Conservation (phyloP, 35 echinoderm and acorn worm genomes). For the Diadema setosum region DNA sequence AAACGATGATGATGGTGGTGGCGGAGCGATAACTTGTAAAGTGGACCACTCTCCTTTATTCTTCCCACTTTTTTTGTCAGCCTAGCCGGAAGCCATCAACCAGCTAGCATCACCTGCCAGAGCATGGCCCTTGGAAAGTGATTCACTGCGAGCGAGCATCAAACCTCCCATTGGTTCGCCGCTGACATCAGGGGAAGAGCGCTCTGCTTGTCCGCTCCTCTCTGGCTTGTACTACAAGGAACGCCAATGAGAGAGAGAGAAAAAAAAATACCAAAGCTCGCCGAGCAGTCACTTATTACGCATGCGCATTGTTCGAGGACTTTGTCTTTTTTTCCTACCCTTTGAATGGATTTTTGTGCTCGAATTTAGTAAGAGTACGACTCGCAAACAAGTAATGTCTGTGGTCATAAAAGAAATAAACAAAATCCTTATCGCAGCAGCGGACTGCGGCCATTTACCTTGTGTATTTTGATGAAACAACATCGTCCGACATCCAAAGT, state of each 20-base stretch:
- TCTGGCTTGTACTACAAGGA: background rate
- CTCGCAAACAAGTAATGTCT: background rate
- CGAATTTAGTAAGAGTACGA: background rate
- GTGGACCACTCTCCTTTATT: background rate
- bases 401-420: background rate
- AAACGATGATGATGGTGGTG: background rate
- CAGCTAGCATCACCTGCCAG: background rate
- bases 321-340: background rate
- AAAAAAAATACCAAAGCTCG: background rate
- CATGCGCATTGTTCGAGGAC: background rate
- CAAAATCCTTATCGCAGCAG: too few species aligned
- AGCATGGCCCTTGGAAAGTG: background rate
- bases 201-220: too few species aligned
- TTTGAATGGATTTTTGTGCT: background rate
- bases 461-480: background rate
- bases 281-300: background rate
- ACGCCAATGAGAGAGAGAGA: background rate
- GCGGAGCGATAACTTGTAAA: background rate
- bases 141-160: background rate
- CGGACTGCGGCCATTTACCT: background rate
- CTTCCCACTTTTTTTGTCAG: background rate
- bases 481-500: background rate
- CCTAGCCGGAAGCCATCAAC: background rate
- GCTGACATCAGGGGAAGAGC: background rate
- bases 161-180: background rate